Evolutionary conservation across 1,140 invertebrate species (phyloP).

Genomic region (Frieseomelitta varia): DNA sequence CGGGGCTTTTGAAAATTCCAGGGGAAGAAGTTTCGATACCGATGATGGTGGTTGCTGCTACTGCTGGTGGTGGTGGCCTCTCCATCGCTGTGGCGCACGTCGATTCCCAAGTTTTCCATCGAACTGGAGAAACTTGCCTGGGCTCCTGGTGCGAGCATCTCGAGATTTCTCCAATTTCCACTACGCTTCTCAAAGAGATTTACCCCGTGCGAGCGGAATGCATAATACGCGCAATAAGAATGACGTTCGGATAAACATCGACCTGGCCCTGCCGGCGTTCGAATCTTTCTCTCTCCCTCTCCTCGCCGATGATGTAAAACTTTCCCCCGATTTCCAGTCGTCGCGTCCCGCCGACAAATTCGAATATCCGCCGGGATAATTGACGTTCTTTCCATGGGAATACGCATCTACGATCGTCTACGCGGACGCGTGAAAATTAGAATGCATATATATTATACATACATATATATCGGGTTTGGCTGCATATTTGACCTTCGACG

Average conservation of each 20-base stretch:
- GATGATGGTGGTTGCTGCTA: background rate
- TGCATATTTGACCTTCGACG: conserved; percentile 36
- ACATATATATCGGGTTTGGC: background rate
- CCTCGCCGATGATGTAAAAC: conserved; percentile 9
- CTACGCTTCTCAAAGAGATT: conserved; percentile 63
- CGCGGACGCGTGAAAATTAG: conserved; percentile 14
- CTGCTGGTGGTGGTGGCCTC: background rate
- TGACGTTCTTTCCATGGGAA: background rate
- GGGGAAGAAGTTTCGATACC: conserved; percentile 35
- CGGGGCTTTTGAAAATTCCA: conserved; percentile 45
- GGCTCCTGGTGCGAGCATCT: background rate
- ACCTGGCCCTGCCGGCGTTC: too few species aligned
- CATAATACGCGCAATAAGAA: conserved; percentile 61
- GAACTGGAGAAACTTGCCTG: conserved; percentile 4
- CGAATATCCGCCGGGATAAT: conserved; percentile 19
- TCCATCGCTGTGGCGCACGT: background rate
- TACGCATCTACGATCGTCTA: background rate
- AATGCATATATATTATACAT: background rate
- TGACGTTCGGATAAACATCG: conserved; percentile 62
- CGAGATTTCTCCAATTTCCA: conserved; percentile 66
- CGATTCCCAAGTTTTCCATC: conserved; percentile 43
- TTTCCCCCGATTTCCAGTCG: conserved; percentile 8
- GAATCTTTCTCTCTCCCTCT: too few species aligned
- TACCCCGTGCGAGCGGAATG: conserved; percentile 62
- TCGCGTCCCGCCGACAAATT: background rate